Evolutionary conservation across 2,113 vertebrate genomes (phyloP), one percentile per base, ranked within the genome.

Genomic region (Microcebus griseorufus): DNA sequence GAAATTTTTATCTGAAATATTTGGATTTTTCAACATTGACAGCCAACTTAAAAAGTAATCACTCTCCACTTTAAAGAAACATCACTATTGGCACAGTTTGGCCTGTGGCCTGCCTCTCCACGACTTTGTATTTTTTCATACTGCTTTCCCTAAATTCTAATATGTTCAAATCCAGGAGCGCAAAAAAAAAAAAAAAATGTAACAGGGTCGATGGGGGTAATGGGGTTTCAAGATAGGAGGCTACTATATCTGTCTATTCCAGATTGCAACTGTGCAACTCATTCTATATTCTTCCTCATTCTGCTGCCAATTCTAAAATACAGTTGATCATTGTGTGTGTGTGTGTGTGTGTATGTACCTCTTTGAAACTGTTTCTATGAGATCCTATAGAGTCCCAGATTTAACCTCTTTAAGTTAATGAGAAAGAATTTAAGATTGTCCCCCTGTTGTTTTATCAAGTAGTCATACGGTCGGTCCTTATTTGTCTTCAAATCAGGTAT

Each of bases 401-500:
- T 64, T 27, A 42, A 42, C 32, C 13, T 73, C 39, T 29, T 22
- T 9, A 27, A 42, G 9, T 64, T 70, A 51, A 3, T 11, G 42
- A 23, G 2, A 27, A 58, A 12, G 17, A 45, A 42, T 11, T 7
- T 27, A 37, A 62, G 13, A n/a, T 67, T 9, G 16, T 9, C 34
- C 27, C 8, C 9, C 5, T n/a, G 6, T 6, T 39, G 27, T 92
- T 87, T 80, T 9, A 18, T 25, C 34, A 58, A 55, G 16, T 37
- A 9, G 0, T 60, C 48, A 75, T 22, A 3, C n/a, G n/a, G n/a
- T n/a, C n/a, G 3, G 0, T 79, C 12, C 14, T 84, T 89, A 22
- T 60, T 97, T 97, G 86, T 79, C 97, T 98, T 94, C 83, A 84
- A 97, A 89, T 88, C 98, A 99, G 99, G 99, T 99, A 27, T 99